These are phyloP conservation scores for Diogma glabrata DNA, from an alignment of 2,888 invertebrate genomes.

Conservation along the genomic window DNA sequence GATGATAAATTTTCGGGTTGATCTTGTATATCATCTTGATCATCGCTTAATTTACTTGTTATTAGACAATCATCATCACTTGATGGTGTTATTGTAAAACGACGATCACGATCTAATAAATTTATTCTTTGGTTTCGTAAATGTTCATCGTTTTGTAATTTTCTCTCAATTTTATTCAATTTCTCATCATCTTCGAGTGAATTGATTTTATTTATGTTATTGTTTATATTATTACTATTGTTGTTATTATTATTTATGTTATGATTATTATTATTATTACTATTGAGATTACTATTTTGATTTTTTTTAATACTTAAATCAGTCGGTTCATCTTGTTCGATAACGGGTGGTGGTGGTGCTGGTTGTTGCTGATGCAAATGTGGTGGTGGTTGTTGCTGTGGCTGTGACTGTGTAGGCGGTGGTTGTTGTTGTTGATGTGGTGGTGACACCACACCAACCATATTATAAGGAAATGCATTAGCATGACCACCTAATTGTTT, in stretches of 20 bases:
- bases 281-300: not conserved
- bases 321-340: slow-evolving; percentile 28
- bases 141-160: slow-evolving; percentile 12
- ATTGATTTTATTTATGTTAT: slow-evolving; percentile 1
- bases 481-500: slow-evolving; percentile 27
- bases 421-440: not conserved
- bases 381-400: not conserved
- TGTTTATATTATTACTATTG: slow-evolving; percentile 4
- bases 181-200: slow-evolving; percentile 3
- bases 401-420: not conserved
- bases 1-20: slow-evolving; percentile 20
- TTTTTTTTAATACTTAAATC: slow-evolving; percentile 27
- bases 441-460: slow-evolving; percentile 1
- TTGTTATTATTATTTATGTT: slow-evolving; percentile 4
- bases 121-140: slow-evolving; percentile 7
- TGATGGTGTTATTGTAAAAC: not conserved
- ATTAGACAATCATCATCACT: slow-evolving; percentile 13
- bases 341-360: not conserved
- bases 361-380: not conserved
- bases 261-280: not conserved
- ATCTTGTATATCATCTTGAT: slow-evolving; percentile 26
- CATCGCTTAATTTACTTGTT: slow-evolving; percentile 14
- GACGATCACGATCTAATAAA: slow-evolving; percentile 3
- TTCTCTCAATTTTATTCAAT: not conserved
- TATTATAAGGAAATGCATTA: not conserved